Conservation (phyloP, 1,140 invertebrate genomes). For the Arctopsyche grandis region DNA sequence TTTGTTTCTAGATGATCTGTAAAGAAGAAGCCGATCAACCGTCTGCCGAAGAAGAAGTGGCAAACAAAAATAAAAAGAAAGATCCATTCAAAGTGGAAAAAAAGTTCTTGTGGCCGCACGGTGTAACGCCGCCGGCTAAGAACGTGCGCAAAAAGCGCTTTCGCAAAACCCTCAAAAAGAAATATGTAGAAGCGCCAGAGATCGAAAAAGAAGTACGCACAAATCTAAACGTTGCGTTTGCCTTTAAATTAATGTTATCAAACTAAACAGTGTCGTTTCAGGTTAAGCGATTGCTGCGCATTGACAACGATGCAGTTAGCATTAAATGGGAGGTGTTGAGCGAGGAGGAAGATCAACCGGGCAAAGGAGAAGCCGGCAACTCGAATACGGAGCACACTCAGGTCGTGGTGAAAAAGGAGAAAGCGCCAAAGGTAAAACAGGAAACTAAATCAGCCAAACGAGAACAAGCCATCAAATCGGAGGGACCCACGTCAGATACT, state of each 20-base stretch:
- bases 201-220: conserved; percentile 88
- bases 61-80: conserved; percentile 87
- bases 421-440: conserved; percentile 57
- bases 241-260: no score
- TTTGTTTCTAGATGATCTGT: conserved; percentile 85
- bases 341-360: conserved; percentile 81
- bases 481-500: conserved; percentile 38
- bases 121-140: conserved; percentile 93
- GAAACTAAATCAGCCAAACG: conserved; percentile 57
- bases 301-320: conserved; percentile 91
- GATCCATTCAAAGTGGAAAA: conserved; percentile 94
- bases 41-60: conserved; percentile 82
- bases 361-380: conserved; percentile 56
- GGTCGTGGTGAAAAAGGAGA: conserved; percentile 59
- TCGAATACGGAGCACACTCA: conserved; percentile 53
- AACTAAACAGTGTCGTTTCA: not conserved
- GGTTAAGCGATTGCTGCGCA: conserved; percentile 87
- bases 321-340: conserved; percentile 94
- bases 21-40: conserved; percentile 86
- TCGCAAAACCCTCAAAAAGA: conserved; percentile 95
- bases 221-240: no score
- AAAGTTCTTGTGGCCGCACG: conserved; percentile 93
- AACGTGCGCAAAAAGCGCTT: conserved; percentile 94
- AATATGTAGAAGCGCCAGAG: conserved; percentile 96
- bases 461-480: conserved; percentile 55